Base-by-base conservation (phyloP, 1,140 invertebrate species). In the Papilio polytes region DNA sequence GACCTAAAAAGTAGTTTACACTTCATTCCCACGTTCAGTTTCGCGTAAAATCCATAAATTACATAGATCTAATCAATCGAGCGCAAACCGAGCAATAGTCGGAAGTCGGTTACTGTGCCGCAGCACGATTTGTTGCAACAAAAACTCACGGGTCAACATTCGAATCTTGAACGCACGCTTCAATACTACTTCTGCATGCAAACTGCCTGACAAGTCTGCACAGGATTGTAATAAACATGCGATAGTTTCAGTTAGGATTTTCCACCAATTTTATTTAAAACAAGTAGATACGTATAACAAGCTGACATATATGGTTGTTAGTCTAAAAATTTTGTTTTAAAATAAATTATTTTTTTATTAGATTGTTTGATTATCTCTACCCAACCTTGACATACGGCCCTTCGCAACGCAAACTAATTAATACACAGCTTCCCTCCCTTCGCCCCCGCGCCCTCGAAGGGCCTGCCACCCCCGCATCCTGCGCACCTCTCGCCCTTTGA, bases 41-140 rank as follows among this genome's bases (percentile, higher is more conserved):
- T 70, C 63, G 72, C 72, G 31, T 74, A 20, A 36, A 70, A 70
- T 70, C 26, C 63, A 70, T 70, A 70, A 70, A 70, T 74, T 74
- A 26, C 46, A 51, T 22, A 74, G 48, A 74, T 51, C n/a, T 51
- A 48, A 74, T 74, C 44, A 74, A 74, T 74, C 51, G n/a, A 51
- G 74, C n/a, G 74, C 74, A 74, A 48, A 48, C 74, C 74, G 74
- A 48, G 48, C 74, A 44, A 74, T 46, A 48, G 41, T 74, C 74
- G 72, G 72, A 74, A 48, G 44, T 74, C 74, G 74, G 74, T 74
- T 20, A 74, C 4, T 3, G 46, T 74, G 74, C 46, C 74, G 46
- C 63, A 31, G 2, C 46, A 46, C 41, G 36, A n/a, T 73, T 41
- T 74, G 44, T 48, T 41, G 72, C 72, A 74, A 74, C 72, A 48